Evolutionary conservation across 2,113 vertebrate genomes (phyloP).

Genomic region (Jaculus jaculus): DNA sequence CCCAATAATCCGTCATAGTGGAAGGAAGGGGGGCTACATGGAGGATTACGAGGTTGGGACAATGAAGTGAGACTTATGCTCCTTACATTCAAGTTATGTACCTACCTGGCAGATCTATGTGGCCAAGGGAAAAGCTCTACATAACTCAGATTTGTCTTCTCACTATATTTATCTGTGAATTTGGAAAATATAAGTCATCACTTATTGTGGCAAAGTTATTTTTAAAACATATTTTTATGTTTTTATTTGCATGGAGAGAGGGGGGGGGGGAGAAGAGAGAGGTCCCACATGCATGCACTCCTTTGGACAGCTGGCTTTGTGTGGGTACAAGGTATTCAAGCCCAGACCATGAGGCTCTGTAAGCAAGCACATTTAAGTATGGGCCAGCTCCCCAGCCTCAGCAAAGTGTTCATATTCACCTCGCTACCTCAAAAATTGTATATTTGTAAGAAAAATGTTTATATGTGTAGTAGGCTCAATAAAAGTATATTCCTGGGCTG

Average conservation of each 20-base stretch:
- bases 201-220: background rate
- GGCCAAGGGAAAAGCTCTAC: background rate
- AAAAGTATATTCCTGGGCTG: too few species aligned
- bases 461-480: background rate
- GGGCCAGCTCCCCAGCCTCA: too few species aligned
- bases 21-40: background rate
- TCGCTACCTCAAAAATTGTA: background rate
- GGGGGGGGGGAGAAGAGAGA: too few species aligned
- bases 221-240: too few species aligned
- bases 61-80: background rate
- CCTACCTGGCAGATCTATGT: background rate
- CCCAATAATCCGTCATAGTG: background rate
- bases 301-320: too few species aligned
- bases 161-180: background rate
- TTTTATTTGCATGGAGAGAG: too few species aligned
- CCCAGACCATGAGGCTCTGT: too few species aligned
- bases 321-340: too few species aligned
- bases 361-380: too few species aligned
- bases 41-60: background rate
- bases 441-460: background rate
- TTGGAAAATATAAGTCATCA: background rate
- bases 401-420: background rate
- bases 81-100: background rate
- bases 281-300: too few species aligned
- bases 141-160: background rate